Evolutionary conservation across 2,797 vertebrate species (phyloP).

Genomic region (Tympanoctomys barrerae): DNA sequence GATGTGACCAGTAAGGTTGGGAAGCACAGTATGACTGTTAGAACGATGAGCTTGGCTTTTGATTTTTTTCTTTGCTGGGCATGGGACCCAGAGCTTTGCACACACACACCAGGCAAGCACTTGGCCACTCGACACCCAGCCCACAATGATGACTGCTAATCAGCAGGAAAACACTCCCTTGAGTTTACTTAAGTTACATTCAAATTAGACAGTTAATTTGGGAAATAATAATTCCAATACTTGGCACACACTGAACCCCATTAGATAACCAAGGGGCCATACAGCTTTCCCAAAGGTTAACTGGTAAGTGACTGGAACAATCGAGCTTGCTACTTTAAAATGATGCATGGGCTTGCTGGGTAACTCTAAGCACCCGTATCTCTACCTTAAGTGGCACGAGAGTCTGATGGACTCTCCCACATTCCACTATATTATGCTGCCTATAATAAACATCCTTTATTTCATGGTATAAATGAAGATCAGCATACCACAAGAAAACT

Average conservation of each 20-base stretch:
- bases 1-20: not conserved
- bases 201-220: not conserved
- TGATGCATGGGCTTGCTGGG: not conserved
- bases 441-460: conserved; percentile 77
- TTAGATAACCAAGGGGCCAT: conserved; percentile 51
- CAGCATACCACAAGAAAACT: conserved; percentile 58
- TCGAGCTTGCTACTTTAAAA: conserved; percentile 36
- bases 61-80: not conserved
- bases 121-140: not conserved
- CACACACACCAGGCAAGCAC: not conserved
- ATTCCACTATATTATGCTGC: conserved; percentile 29
- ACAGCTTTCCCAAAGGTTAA: not conserved
- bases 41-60: not conserved
- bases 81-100: not conserved
- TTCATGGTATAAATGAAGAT: conserved; percentile 66
- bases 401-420: conserved; percentile 3
- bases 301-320: not conserved
- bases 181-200: not conserved
- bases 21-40: conserved; percentile 17
- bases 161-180: not conserved
- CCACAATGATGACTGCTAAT: not conserved
- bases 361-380: conserved; percentile 13
- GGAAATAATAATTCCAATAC: not conserved
- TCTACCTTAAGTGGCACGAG: not conserved
- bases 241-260: not conserved